Conservation (phyloP, 2,888 invertebrate genomes). For the Pachymerium ferrugineum region DNA sequence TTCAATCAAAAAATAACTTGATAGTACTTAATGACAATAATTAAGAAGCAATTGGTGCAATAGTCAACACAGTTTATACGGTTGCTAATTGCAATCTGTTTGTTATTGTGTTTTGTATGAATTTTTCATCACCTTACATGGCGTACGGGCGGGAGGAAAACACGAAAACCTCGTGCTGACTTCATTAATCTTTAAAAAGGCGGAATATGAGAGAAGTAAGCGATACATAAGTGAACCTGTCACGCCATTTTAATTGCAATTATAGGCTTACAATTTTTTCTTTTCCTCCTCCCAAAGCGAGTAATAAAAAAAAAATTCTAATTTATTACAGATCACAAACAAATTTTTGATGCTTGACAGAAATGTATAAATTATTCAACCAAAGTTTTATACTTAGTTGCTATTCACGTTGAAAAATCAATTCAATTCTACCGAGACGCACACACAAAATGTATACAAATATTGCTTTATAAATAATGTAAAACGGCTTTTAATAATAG, state of each 20-base stretch:
- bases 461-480: neutral
- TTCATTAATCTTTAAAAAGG: neutral
- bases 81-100: neutral
- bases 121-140: neutral
- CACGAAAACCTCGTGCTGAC: neutral
- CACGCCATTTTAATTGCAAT: neutral
- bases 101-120: neutral
- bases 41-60: neutral
- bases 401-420: neutral
- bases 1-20: too few relatives aligned
- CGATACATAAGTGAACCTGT: neutral
- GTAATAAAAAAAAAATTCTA: too few relatives aligned
- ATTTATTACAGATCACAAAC: neutral
- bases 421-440: neutral
- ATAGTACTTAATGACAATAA: too few relatives aligned
- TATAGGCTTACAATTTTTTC: neutral
- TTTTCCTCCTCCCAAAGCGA: too few relatives aligned
- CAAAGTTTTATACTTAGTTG: neutral
- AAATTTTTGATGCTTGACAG: neutral
- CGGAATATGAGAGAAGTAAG: neutral
- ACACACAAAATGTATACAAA: neutral
- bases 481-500: neutral
- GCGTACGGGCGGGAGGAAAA: neutral
- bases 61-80: neutral
- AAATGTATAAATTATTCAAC: neutral